Percentiles rank a stretch among this genome's conserved stretches.
Conservation (phyloP, 2,113 vertebrate species). For the Ciconia maguari region DNA sequence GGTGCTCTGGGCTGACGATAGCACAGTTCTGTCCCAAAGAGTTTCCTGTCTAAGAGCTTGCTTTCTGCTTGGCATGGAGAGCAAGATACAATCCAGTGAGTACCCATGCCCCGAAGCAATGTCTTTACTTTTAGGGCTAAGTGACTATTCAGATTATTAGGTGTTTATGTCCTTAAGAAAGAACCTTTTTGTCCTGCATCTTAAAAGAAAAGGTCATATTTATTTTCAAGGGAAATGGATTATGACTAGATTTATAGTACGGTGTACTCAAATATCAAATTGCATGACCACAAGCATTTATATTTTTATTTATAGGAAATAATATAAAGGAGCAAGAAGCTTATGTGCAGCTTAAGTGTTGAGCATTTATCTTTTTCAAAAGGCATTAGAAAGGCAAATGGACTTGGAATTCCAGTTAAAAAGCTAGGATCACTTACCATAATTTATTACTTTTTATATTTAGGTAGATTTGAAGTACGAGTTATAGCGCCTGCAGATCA, state of each 20-base stretch:
- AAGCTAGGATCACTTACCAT: neutral
- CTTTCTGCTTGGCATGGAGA: neutral
- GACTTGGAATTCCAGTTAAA: constrained; percentile 14
- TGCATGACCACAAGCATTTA: neutral
- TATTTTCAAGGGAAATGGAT: constrained; percentile 39
- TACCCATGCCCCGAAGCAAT: neutral
- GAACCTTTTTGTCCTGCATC: neutral
- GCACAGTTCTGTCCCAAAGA: neutral
- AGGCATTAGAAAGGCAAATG: constrained; percentile 36
- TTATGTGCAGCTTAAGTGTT: neutral
- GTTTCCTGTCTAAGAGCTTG: neutral
- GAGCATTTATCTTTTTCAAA: constrained; percentile 42
- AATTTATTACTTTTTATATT: constrained; percentile 44
- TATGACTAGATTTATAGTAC: constrained; percentile 39
- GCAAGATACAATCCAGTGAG: neutral
- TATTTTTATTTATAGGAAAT: constrained; percentile 57
- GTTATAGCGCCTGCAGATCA: neutral
- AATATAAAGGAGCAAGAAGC: constrained; percentile 10
- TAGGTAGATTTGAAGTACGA: constrained; percentile 4
- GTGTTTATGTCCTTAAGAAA: neutral
- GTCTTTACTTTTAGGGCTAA: neutral
- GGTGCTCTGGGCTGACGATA: neutral
- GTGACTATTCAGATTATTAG: neutral
- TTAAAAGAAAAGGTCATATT: neutral
- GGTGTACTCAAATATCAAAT: neutral